These are phyloP conservation scores for Eospalax fontanierii DNA, from an alignment of 2,797 vertebrate species.

Conservation along the genomic window DNA sequence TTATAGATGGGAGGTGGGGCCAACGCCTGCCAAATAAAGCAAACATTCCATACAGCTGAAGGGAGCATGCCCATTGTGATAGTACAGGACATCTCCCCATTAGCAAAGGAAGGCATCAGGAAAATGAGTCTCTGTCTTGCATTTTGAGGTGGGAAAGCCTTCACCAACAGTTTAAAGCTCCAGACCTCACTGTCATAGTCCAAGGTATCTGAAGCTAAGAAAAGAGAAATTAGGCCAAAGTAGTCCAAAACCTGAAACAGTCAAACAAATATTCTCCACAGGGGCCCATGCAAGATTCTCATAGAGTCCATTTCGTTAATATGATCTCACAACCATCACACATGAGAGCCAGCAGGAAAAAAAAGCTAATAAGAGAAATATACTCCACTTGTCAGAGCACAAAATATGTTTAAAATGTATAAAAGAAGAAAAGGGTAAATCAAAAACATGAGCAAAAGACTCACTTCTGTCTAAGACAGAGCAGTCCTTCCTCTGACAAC, in stretches of 20 bases:
- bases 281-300: neutral
- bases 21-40: neutral
- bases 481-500: neutral
- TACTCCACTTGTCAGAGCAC: neutral
- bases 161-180: neutral
- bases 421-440: neutral
- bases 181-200: neutral
- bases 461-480: neutral
- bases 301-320: neutral
- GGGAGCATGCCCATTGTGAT: neutral
- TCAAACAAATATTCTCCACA: neutral
- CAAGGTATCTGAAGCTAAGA: neutral
- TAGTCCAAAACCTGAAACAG: neutral
- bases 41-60: neutral
- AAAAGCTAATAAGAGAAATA: neutral
- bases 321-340: neutral
- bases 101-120: neutral
- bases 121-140: neutral
- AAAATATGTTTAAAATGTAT: neutral
- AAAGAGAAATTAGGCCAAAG: neutral
- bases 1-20: neutral
- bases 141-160: neutral
- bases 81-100: neutral
- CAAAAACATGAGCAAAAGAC: neutral
- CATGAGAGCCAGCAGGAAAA: neutral